A percentile compares a stretch with the other conserved stretches of the same genome.
Evolutionary conservation across 1,140 invertebrate genomes (phyloP).

Genomic region (Eurosta solidaginis): DNA sequence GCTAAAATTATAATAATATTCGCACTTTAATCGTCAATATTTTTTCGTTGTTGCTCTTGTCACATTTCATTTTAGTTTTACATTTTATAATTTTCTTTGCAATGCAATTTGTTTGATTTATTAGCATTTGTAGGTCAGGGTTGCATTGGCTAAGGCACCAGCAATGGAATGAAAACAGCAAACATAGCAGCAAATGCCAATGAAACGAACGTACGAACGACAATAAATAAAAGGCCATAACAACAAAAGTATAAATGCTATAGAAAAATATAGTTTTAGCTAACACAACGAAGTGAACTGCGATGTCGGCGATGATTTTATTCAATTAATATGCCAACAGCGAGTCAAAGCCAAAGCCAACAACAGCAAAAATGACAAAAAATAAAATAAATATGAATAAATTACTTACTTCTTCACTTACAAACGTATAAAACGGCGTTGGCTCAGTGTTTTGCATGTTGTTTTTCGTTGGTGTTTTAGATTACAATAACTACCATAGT

Average conservation of each 20-base stretch:
- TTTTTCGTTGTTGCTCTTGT: not conserved
- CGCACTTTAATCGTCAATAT: not conserved
- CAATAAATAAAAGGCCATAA: not conserved
- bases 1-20: not conserved
- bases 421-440: not conserved
- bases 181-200: not conserved
- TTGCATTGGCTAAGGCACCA: slow-evolving; percentile 1
- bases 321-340: slow-evolving; percentile 5
- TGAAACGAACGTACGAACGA: not conserved
- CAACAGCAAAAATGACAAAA: not conserved
- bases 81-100: not conserved
- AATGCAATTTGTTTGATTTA: slow-evolving; percentile 20
- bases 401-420: not conserved
- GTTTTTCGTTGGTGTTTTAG: not conserved
- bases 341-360: not conserved
- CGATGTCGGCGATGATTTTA: too few species aligned
- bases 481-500: too few species aligned
- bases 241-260: not conserved
- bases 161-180: not conserved
- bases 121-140: slow-evolving; percentile 17
- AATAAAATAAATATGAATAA: not conserved
- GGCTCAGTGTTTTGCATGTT: not conserved
- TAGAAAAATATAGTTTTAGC: not conserved
- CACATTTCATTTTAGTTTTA: too few species aligned
- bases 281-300: not conserved